Evolutionary conservation across 1,140 invertebrate species (phyloP).

Genomic region (Drosophila kurseongensis): DNA sequence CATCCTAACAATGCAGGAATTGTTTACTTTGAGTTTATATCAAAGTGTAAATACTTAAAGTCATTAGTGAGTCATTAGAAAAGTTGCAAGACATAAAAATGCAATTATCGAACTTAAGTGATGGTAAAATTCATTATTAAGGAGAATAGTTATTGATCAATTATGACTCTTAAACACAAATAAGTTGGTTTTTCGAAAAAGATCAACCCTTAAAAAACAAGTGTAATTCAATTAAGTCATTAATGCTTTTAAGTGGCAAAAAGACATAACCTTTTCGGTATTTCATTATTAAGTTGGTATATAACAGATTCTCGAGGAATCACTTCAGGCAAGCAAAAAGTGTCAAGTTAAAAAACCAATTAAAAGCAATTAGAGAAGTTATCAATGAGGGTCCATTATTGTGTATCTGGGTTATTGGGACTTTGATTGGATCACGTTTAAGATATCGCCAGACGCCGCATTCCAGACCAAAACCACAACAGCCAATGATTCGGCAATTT

Average conservation of each 20-base stretch:
- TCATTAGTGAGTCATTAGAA: slow-evolving; percentile 28
- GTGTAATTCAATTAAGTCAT: neutral
- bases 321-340: neutral
- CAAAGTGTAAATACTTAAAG: slow-evolving; percentile 17
- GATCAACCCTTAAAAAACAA: neutral
- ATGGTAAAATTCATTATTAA: slow-evolving; percentile 7
- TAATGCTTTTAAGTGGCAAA: slow-evolving; percentile 13
- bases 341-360: neutral
- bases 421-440: slow-evolving; percentile 39
- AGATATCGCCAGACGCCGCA: slow-evolving; percentile 35
- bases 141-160: neutral
- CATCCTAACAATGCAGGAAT: slow-evolving; percentile 15
- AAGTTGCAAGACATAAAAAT: slow-evolving; percentile 12
- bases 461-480: slow-evolving; percentile 28
- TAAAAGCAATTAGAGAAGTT: neutral
- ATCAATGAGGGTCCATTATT: slow-evolving; percentile 5
- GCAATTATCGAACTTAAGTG: slow-evolving; percentile 16
- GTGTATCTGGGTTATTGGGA: slow-evolving; percentile 13
- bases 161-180: slow-evolving; percentile 7
- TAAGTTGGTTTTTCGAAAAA: slow-evolving; percentile 1
- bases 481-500: slow-evolving; percentile 1
- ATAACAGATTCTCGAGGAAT: too few species aligned
- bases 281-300: neutral
- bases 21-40: slow-evolving; percentile 4
- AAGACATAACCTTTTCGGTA: slow-evolving; percentile 5